These are phyloP conservation scores for Heliopora coerulea DNA, from an alignment of 92 coral and sea anemone species.

Conservation along the genomic window DNA sequence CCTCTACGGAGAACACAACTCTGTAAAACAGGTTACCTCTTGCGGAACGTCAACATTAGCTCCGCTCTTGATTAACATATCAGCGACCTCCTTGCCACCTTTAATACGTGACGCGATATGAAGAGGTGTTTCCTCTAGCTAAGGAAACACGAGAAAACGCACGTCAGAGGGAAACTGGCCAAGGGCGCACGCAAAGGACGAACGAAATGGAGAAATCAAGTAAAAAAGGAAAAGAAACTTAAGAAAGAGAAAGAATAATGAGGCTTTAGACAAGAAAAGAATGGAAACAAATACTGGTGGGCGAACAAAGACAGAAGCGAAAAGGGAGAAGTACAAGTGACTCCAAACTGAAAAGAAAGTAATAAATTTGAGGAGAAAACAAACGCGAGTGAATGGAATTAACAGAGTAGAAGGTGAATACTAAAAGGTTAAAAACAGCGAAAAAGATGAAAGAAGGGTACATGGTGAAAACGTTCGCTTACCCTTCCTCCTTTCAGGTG, in stretches of 20 bases:
- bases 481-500: conserved; percentile 98
- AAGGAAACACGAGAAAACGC: background rate
- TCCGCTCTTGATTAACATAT: conserved; percentile 94
- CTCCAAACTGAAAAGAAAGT: background rate
- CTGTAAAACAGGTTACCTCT: conserved; percentile 58
- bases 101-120: conserved; percentile 90
- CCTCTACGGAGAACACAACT: no score
- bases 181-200: background rate
- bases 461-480: background rate
- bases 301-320: no score
- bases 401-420: no score
- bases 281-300: no score
- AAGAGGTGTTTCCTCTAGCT: conserved; percentile 92
- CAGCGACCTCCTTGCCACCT: conserved; percentile 88
- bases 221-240: no score
- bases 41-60: conserved; percentile 88
- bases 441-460: no score
- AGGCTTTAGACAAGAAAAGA: no score
- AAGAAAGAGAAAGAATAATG: no score
- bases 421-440: no score
- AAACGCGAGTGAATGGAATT: background rate
- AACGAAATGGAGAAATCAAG: no score
- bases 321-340: background rate
- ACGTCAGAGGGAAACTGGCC: background rate
- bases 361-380: background rate